Evolutionary conservation across 2,113 vertebrate species (phyloP).

Genomic region (Eublepharis macularius): DNA sequence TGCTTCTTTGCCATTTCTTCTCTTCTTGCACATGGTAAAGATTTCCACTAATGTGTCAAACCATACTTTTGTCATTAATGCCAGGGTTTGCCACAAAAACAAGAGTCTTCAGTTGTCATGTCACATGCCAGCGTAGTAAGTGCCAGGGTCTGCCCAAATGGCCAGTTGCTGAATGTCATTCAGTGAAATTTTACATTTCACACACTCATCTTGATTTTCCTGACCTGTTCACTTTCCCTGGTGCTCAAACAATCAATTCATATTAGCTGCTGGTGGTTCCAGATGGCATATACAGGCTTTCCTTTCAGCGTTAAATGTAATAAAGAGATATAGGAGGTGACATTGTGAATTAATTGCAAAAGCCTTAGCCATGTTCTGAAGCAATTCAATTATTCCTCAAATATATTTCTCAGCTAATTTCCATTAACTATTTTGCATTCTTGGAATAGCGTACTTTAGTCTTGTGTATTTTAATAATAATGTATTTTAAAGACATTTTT

Average conservation of each 20-base stretch:
- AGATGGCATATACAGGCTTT: slow-evolving; percentile 18
- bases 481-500: too few species aligned
- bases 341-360: slow-evolving; percentile 35
- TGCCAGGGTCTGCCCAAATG: background rate
- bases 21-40: too few species aligned
- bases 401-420: slow-evolving; percentile 10
- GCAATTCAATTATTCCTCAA: background rate
- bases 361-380: background rate
- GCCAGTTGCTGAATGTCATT: background rate
- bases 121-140: too few species aligned
- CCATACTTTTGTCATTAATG: too few species aligned
- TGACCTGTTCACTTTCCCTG: slow-evolving; percentile 8
- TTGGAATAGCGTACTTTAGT: background rate
- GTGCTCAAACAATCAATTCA: slow-evolving; percentile 17
- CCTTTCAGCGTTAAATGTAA: slow-evolving; percentile 1
- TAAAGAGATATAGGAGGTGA: slow-evolving; percentile 21
- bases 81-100: too few species aligned
- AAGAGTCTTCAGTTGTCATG: too few species aligned
- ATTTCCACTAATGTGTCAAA: too few species aligned
- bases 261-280: background rate
- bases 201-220: background rate
- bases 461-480: too few species aligned
- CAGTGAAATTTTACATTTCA: background rate
- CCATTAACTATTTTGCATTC: background rate
- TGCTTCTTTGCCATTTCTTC: too few species aligned